Base-by-base conservation (phyloP, 2,797 vertebrate genomes). In the Anas flavirostris region DNA sequence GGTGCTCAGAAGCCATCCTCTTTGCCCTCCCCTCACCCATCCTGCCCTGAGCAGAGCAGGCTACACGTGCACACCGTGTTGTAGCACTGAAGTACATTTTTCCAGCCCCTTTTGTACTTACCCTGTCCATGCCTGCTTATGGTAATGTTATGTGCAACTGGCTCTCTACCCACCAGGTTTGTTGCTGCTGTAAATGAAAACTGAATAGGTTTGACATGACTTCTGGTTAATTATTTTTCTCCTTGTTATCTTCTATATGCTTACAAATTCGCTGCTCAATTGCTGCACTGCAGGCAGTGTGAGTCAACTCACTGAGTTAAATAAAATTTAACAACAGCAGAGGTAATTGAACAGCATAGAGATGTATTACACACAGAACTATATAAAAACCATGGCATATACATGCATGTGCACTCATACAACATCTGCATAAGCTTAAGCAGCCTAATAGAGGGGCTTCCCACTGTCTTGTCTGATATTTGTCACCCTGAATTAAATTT, bases 181-280 rank as follows among this genome's bases (percentile, higher is more conserved):
- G 56, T 44, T 50, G 31, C 59, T 72, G 53, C 39, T 82, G 2
- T 33, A 82, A 89, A 68, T 62, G 50, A 87, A 82, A 89, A 85
- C 48, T 41, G 56, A 87, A 62, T 17, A 60, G 87, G 53, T 43
- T 81, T 77, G 62, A 82, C 58, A 10, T 7, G 33, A 63, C 22
- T 82, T 52, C n/a, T 60, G 74, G 19, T 60, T 86, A 91, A 90
- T 91, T 26, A 35, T 66, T 83, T 89, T 91, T 59, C 67, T 69
- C 80, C n/a, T 21, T 53, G 13, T 84, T 93, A 25, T 80, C 52
- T 80, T 74, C 72, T 77, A 13, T 33, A 15, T 13, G 43, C 39
- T 75, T 63, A 52, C 52, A 76, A 69, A 74, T 9, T 44, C 2
- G 1, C 26, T 44, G 35, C 5, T 92, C 64, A 74, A 6, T 15